Evolutionary conservation across 2,797 vertebrate genomes (phyloP).

Genomic region (Falco berigora): DNA sequence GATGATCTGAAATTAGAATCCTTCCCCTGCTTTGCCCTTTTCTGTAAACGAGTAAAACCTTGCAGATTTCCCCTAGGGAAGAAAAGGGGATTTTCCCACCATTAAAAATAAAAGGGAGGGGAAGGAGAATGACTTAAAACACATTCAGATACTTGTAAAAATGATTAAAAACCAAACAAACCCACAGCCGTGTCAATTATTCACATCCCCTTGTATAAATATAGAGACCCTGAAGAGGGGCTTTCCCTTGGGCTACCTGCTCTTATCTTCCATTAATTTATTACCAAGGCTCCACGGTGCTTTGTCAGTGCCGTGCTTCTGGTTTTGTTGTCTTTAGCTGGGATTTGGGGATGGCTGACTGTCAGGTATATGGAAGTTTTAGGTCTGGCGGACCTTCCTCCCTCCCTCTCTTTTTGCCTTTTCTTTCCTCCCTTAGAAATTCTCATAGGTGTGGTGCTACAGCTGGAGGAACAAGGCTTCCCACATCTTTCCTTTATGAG

Average conservation of each 20-base stretch:
- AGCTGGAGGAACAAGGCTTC: constrained; percentile 30
- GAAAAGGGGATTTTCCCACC: constrained; percentile 42
- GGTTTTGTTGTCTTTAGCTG: background rate
- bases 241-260: background rate
- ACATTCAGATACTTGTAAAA: background rate
- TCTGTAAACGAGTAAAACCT: constrained; percentile 15
- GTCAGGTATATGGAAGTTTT: background rate
- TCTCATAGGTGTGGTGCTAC: constrained; percentile 18
- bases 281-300: background rate
- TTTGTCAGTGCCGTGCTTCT: background rate
- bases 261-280: background rate
- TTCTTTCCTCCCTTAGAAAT: background rate
- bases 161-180: constrained; percentile 6
- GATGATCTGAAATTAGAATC: constrained; percentile 54
- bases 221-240: constrained; percentile 2
- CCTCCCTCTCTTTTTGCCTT: background rate
- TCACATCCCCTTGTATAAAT: constrained; percentile 15
- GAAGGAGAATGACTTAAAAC: constrained; percentile 20
- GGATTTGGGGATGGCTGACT: background rate
- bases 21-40: constrained; percentile 19
- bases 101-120: constrained; percentile 15
- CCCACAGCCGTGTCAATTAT: background rate
- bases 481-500: constrained; percentile 29
- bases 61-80: constrained; percentile 10
- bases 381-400: background rate